These are phyloP conservation scores for Cyrtodaria siliqua DNA, from an alignment of 2,888 invertebrate genomes.

Conservation along the genomic window DNA sequence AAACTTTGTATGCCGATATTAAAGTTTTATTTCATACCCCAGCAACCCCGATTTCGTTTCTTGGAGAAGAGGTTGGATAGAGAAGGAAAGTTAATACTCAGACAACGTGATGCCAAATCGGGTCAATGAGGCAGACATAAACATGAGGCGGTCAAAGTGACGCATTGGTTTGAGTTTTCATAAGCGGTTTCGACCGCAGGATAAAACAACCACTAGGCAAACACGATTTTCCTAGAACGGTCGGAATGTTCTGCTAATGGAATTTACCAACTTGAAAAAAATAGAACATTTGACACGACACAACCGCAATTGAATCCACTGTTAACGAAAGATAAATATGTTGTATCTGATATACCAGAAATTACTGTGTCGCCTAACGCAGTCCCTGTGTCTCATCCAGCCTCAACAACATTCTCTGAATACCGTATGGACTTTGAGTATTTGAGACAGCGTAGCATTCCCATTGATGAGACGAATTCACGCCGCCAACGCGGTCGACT, in stretches of 20 bases:
- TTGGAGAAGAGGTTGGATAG: no score
- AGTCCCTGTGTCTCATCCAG: slow-evolving; percentile 13
- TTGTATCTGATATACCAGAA: neutral
- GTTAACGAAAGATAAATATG: no score
- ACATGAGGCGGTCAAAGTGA: no score
- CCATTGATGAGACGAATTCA: slow-evolving; percentile 27
- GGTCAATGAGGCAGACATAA: no score
- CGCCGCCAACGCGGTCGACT: neutral
- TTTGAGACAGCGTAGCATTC: slow-evolving; percentile 35
- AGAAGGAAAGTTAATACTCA: no score
- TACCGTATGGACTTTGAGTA: slow-evolving; percentile 38
- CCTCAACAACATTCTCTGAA: slow-evolving; percentile 25
- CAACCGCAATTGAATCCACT: neutral
- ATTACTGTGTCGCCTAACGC: neutral
- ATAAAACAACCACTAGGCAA: slow-evolving; percentile 31
- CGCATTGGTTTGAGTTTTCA: slow-evolving; percentile 14
- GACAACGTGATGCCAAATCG: no score
- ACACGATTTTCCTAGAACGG: slow-evolving; percentile 27
- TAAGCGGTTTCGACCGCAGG: slow-evolving; percentile 13
- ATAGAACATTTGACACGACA: neutral
- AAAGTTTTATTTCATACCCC: no score
- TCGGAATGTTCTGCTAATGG: neutral
- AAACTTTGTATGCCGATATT: no score
- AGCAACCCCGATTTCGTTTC: no score
- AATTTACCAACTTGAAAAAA: neutral